A percentile compares a stretch with the other conserved stretches of the same genome.
Conservation (phyloP, 2,888 invertebrate genomes). For the Trissolcus japonicus region DNA sequence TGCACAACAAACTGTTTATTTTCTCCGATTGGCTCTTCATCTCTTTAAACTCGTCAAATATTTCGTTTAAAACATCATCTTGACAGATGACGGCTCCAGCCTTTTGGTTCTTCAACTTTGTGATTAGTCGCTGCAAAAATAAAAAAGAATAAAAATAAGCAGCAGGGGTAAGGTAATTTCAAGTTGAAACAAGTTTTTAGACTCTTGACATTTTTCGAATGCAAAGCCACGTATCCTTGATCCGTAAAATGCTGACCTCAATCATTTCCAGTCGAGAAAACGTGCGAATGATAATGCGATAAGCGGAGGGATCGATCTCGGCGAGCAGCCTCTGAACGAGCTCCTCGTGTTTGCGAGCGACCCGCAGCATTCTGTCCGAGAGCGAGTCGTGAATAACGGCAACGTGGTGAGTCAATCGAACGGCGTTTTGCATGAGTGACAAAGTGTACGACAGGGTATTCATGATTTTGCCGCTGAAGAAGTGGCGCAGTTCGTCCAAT, state of each 20-base stretch:
- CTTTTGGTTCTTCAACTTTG: constrained; percentile 37
- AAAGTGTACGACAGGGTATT: constrained; percentile 65
- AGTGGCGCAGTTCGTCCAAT: constrained; percentile 62
- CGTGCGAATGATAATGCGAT: constrained; percentile 62
- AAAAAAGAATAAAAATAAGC: constrained; percentile 12
- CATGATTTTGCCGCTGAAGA: constrained; percentile 64
- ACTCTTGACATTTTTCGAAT: background rate
- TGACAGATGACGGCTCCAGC: constrained; percentile 63
- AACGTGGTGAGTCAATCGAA: constrained; percentile 65
- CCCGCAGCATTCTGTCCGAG: constrained; percentile 60
- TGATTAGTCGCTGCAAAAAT: constrained; percentile 60
- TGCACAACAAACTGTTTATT: constrained; percentile 63
- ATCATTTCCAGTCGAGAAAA: constrained; percentile 60
- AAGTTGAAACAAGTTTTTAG: too few species aligned
- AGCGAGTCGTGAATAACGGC: constrained; percentile 66
- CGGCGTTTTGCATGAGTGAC: constrained; percentile 64
- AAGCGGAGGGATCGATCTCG: constrained; percentile 64
- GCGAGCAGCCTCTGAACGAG: constrained; percentile 63
- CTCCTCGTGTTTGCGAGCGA: constrained; percentile 61
- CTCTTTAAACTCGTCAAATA: constrained; percentile 62
- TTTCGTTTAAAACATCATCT: constrained; percentile 60
- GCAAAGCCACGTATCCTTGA: background rate
- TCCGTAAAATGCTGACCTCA: constrained; percentile 22
- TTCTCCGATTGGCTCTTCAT: constrained; percentile 51
- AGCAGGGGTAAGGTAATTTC: constrained; percentile 4